Base-by-base conservation (phyloP, 2,797 vertebrate species). In the Yasuhikotakia modesta region DNA sequence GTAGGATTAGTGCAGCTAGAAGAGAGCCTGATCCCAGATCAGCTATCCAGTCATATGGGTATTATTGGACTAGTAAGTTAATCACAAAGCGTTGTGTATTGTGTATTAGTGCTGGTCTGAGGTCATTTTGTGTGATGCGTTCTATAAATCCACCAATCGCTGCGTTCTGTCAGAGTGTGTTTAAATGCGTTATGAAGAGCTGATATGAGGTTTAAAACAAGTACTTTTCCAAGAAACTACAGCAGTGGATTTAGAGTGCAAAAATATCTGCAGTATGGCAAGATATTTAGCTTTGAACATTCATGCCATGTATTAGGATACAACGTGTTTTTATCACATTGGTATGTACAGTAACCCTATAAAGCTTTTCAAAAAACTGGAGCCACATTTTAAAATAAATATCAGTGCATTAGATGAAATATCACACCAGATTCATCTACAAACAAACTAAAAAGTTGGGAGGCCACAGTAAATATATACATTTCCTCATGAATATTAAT, bases 141-240 rank as follows among this genome's bases (percentile, higher is more conserved):
- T 75, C 16, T 53, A 50, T 4, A 21, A 75, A 55, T 53, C 32
- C 48, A 60, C 21, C 21, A 10, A n/a, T 39, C 32, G 58, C 8
- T 0, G 2, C n/a, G 10, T 57, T 46, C 12, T 48, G 35, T 76
- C 24, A 32, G 19, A 46, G 55, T 39, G 57, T 35, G 3, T 58
- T 35, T 76, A 58, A 24, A 53, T 58, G 58, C 14, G 16, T 61
- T 61, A 32, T 58, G 24, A 10, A 74, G 46, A 53, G 53, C 19
- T 64, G 22, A 65, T 64, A 53, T 69, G 8, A 30, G 48, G 39
- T 24, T 50, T 68, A 46, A 22, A 27, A 50, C 11, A 60, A 69
- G 65, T 4, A 76, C 27, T 50, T 60, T 76, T 76, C 65, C 30
- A 13, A 76, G 74, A 76, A 76, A 60, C 53, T 17, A 7, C 27